phyloP scores from a whole-genome alignment of 2,888 invertebrate species.

The Allophyes oxyacanthae region DNA sequence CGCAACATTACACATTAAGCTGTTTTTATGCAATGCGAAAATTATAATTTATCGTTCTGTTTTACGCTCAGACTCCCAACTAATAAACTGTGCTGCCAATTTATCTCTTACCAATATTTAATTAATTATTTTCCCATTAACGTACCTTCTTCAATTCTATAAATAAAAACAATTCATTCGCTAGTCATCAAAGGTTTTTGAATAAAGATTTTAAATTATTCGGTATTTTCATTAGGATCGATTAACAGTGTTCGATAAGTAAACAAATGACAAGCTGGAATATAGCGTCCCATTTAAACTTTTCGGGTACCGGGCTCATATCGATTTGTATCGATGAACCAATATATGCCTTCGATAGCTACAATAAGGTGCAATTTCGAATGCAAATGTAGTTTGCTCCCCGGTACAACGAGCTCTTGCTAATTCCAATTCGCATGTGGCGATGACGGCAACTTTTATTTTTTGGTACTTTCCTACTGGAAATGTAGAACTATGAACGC shows the following conservation, averaged over 20 bases:
- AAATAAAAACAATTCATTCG: background rate
- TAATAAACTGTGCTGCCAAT: background rate
- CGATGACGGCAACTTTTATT: slow-evolving; percentile 79
- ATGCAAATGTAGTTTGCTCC: slow-evolving; percentile 61
- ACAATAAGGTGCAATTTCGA: slow-evolving; percentile 63
- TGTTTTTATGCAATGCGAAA: no score
- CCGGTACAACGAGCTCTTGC: slow-evolving; percentile 71
- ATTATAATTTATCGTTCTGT: no score
- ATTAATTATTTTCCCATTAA: background rate
- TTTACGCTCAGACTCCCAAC: no score
- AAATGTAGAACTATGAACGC: slow-evolving; percentile 61
- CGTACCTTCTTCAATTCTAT: no score
- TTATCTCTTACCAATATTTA: no score
- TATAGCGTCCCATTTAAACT: slow-evolving; percentile 57
- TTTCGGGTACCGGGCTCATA: slow-evolving; percentile 43
- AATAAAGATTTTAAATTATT: background rate
- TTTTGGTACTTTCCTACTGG: slow-evolving; percentile 72
- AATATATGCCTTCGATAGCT: slow-evolving; percentile 43
- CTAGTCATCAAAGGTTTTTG: no score
- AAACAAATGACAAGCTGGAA: slow-evolving; percentile 50
- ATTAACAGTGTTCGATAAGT: slow-evolving; percentile 33
- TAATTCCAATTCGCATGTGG: slow-evolving; percentile 81
- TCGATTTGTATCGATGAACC: slow-evolving; percentile 43
- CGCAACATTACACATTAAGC: no score
- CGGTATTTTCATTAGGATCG: slow-evolving; percentile 36